Percentiles rank a stretch among this genome's conserved stretches.
phyloP scores from a whole-genome alignment of 2,888 invertebrate genomes.

The Sepiola atlantica region DNA sequence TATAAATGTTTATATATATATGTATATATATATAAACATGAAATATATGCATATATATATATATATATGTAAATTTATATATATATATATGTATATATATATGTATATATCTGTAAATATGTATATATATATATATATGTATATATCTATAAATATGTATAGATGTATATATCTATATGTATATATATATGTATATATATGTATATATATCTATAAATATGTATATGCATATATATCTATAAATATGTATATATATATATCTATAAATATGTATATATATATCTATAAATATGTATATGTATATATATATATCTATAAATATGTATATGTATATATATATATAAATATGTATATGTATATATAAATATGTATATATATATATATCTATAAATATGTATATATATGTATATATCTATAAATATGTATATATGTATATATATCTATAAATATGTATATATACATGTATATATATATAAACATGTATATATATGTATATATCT shows the following conservation, averaged over 20 bases:
- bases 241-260: background rate
- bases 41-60: background rate
- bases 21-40: background rate
- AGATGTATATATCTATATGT: slow-evolving; percentile 37
- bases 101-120: background rate
- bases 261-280: no score
- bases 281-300: no score
- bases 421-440: background rate
- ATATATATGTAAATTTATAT: no score
- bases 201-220: slow-evolving; percentile 37
- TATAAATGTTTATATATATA: no score
- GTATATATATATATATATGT: slow-evolving; percentile 36
- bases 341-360: slow-evolving; percentile 24
- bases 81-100: slow-evolving; percentile 34
- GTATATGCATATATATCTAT: background rate
- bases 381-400: background rate
- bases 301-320: background rate
- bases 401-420: background rate
- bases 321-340: background rate
- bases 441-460: background rate
- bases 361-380: background rate
- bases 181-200: slow-evolving; percentile 41
- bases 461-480: background rate
- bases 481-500: background rate
- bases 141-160: slow-evolving; percentile 8